Evolutionary conservation across 2,113 vertebrate genomes (phyloP), one percentile per base, ranked within the genome.

Genomic region (Pangasianodon gigas): DNA sequence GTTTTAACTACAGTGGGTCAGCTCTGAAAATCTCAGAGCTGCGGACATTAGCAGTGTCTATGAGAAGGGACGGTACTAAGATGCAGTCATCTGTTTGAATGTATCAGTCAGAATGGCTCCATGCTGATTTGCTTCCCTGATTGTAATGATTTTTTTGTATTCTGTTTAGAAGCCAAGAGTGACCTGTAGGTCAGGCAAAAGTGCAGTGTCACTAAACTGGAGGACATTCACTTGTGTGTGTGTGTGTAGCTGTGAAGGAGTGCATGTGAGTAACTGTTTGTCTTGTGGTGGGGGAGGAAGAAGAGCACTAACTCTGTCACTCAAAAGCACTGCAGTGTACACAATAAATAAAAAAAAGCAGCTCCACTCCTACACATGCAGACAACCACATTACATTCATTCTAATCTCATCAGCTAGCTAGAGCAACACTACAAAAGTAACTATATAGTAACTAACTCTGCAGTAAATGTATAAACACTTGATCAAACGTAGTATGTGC

Each of bases 121-220:
- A 26, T 1, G 3, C 10, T 77, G 21, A 77, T 26, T 77, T 46
- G 41, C 44, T 77, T 74, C 2, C 74, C 21, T 44, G 48, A 83
- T 86, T 44, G n/a, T 85, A 91, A 90, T 86, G 84, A 74, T 90
- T 91, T 91, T 44, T 89, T 74, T 67, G 90, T 77, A 48, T 67
- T 88, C 37, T 86, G 21, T 79, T 69, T 88, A 58, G 86, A 69
- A 89, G 77, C 58, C n/a, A 32, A 62, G 69, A 37, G 21, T 87
- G 80, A 84, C 58, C 51, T 26, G 62, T 80, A 88, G 86, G 81
- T 89, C 58, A 89, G 44, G 51, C 67, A 81, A 13, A 65, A 69
- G 44, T 71, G 51, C 9, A 18, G 58, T 79, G 24, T 74, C 52
- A 85, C 58, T 62, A 10, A 77, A 85, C 48, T 48, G 32, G 6